phyloP scores from a whole-genome alignment of 2,888 invertebrate genomes.

The Lobophora halterata region DNA sequence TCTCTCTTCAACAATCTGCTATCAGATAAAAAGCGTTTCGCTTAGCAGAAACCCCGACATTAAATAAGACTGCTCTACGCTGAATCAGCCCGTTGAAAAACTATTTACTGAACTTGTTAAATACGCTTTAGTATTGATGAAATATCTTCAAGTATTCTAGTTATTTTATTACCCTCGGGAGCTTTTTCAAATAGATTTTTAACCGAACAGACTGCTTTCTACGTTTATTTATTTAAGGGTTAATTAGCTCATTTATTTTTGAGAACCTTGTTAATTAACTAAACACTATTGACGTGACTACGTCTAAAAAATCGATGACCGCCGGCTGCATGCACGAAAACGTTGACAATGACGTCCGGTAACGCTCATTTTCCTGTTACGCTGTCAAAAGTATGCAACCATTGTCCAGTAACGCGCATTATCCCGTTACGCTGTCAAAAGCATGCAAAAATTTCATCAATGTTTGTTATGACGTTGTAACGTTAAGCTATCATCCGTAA shows the following conservation, averaged over 20 bases:
- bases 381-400: too few relatives aligned
- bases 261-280: too few relatives aligned
- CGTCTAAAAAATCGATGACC: too few relatives aligned
- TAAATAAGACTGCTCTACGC: slow-evolving; percentile 64
- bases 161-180: neutral
- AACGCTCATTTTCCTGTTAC: too few relatives aligned
- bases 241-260: neutral
- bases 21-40: slow-evolving; percentile 45
- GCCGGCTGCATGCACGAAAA: too few relatives aligned
- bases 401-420: too few relatives aligned
- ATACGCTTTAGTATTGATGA: slow-evolving; percentile 32
- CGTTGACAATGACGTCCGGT: too few relatives aligned
- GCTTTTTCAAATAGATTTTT: slow-evolving; percentile 15
- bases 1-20: slow-evolving; percentile 32
- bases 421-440: too few relatives aligned
- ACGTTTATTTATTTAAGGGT: slow-evolving; percentile 10
- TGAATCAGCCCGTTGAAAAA: slow-evolving; percentile 51
- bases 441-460: too few relatives aligned
- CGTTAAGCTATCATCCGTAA: too few relatives aligned
- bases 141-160: slow-evolving; percentile 28
- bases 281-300: too few relatives aligned
- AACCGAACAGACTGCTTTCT: slow-evolving; percentile 25
- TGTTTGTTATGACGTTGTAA: too few relatives aligned
- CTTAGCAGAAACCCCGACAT: slow-evolving; percentile 47
- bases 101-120: slow-evolving; percentile 49